Conservation (phyloP, 2,888 invertebrate species). For the Troglohyphantes excavatus region DNA sequence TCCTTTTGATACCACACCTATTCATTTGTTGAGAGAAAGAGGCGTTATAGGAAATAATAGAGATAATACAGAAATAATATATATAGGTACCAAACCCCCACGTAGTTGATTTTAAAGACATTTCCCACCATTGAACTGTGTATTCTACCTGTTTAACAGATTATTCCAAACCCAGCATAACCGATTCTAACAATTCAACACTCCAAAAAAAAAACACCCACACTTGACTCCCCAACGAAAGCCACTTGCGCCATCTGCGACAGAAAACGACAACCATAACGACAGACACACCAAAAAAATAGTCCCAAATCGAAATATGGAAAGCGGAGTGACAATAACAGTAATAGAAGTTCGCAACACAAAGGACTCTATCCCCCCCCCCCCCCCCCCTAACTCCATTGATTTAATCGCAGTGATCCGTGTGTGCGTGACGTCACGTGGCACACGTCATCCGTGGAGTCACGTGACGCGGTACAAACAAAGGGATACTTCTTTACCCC, state of each 20-base stretch:
- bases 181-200: background rate
- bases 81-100: no score
- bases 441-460: constrained; percentile 56
- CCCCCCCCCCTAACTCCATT: constrained; percentile 8
- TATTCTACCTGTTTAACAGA: no score
- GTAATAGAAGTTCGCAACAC: background rate
- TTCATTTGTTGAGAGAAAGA: no score
- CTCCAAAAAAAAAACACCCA: no score
- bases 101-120: no score
- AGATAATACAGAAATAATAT: no score
- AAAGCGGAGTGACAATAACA: background rate
- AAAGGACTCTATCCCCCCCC: constrained; percentile 22
- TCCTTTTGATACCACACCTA: no score
- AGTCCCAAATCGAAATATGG: constrained; percentile 10
- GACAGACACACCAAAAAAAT: constrained; percentile 6
- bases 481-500: background rate
- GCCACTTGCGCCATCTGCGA: constrained; percentile 17
- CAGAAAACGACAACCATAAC: background rate
- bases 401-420: constrained; percentile 56
- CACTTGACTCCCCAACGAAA: background rate
- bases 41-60: no score
- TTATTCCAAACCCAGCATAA: background rate
- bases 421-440: constrained; percentile 62
- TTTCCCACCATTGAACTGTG: no score
- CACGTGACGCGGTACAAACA: constrained; percentile 50